phyloP scores from a whole-genome alignment of 2,113 vertebrate species.

The Sturnus vulgaris region DNA sequence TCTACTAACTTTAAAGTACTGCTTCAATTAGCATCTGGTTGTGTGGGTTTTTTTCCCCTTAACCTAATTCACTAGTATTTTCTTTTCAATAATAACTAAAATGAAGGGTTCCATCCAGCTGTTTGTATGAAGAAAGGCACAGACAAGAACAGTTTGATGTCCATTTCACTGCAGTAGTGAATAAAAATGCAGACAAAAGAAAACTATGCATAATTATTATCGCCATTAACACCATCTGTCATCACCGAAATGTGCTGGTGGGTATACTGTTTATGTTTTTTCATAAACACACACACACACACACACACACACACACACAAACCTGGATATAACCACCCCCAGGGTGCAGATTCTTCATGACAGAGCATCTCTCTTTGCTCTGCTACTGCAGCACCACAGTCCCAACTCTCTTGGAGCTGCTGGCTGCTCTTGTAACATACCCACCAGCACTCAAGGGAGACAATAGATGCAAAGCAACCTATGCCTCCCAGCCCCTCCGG shows the following conservation, averaged over 20 bases:
- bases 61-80: neutral
- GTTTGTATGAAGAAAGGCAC: neutral
- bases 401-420: neutral
- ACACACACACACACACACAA: neutral
- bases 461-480: neutral
- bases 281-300: neutral
- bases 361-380: neutral
- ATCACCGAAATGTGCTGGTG: neutral
- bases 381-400: neutral
- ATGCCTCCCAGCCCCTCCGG: fast-evolving
- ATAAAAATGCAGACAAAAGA: neutral
- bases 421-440: neutral
- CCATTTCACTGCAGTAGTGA: neutral
- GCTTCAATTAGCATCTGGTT: neutral
- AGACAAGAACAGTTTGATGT: neutral
- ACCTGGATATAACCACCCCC: neutral
- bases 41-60: neutral
- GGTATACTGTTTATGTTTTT: neutral
- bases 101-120: neutral
- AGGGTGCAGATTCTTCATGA: neutral
- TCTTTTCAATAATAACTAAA: neutral
- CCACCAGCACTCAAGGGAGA: neutral
- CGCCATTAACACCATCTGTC: neutral
- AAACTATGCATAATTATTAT: neutral
- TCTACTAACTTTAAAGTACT: neutral